Base-by-base conservation (phyloP, 2,888 invertebrate species). In the Camponotus fellah region DNA sequence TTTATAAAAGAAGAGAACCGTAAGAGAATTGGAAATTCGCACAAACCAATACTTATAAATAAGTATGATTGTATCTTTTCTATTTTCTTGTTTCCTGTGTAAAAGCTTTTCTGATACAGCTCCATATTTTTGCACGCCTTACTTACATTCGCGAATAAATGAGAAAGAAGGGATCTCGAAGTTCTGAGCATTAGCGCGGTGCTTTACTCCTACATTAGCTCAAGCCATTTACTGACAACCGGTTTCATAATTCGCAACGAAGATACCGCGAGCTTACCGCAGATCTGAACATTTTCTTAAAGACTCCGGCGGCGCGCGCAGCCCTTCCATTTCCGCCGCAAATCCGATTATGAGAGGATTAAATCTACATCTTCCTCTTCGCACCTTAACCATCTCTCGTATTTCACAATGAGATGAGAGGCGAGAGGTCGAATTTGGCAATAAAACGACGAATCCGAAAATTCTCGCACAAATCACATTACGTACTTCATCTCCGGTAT, bases 281-380 rank as follows among this genome's bases (percentile, higher is more conserved):
- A 65, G 74, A 84, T 86, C 82, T 68, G 74, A 84, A 69, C 81
- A 66, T 60, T 72, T 79, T 66, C 77, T 75, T 83, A 71, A 76
- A 79, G 69, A 82, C 60, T 79, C 72, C 60, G 64, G 53, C 60
- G 56, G 76, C 49, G 64, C 64, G 49, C 74, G 53, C 32, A 53
- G 46, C 68, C 83, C 82, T 81, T 81, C 82, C 85, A 71, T 75
- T 84, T 83, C 72, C 34, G 34, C 83, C 58, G 77, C 71, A 87
- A 88, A 86, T 88, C 88, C 83, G 85, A 88, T 89, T 89, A 89
- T 81, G 40, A 82, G 40, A 40, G 79, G 85, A 88, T 88, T 89
- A 87, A 89, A 85, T 82, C 83, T 69, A 79, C 75, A 66, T 72
- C 82, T 66, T 65, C 65, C 74, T 58, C 82, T 77, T 82, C 82